Percentiles rank a stretch among this genome's conserved stretches.
These are phyloP conservation scores for Cryptophagus acutangulus DNA, from an alignment of 2,888 invertebrate genomes.

Conservation along the genomic window DNA sequence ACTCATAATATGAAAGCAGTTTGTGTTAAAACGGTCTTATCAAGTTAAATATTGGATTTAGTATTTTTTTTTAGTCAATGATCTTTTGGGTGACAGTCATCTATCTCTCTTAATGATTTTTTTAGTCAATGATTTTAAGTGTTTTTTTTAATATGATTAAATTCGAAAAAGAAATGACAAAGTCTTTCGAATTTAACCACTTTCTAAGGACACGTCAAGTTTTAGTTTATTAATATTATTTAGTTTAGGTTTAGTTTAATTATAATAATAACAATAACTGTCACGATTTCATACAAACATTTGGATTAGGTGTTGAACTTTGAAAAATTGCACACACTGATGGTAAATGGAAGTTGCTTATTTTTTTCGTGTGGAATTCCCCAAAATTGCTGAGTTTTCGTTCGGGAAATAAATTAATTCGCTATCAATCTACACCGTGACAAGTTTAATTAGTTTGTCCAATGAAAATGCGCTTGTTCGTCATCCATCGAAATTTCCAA, in stretches of 20 bases:
- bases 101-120: conserved; percentile 41
- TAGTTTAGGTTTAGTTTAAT: conserved; percentile 12
- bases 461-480: too few species aligned
- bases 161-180: neutral
- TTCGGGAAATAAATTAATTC: too few species aligned
- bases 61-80: conserved; percentile 16
- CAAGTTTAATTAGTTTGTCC: too few species aligned
- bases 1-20: neutral
- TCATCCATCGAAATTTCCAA: too few species aligned
- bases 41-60: conserved; percentile 27
- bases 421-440: too few species aligned
- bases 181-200: neutral
- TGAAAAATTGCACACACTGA: conserved; percentile 8
- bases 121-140: conserved; percentile 18
- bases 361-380: too few species aligned
- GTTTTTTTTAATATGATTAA: conserved; percentile 6
- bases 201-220: conserved; percentile 11
- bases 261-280: conserved; percentile 25
- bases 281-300: conserved; percentile 15
- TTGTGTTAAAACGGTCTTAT: neutral
- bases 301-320: conserved; percentile 11
- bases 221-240: conserved; percentile 15
- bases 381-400: too few species aligned
- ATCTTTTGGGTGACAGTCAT: conserved; percentile 40
- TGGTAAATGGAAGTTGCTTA: conserved; percentile 48